These are phyloP conservation scores for Prionailurus viverrinus DNA, from an alignment of 2,113 vertebrate genomes.

Conservation along the genomic window DNA sequence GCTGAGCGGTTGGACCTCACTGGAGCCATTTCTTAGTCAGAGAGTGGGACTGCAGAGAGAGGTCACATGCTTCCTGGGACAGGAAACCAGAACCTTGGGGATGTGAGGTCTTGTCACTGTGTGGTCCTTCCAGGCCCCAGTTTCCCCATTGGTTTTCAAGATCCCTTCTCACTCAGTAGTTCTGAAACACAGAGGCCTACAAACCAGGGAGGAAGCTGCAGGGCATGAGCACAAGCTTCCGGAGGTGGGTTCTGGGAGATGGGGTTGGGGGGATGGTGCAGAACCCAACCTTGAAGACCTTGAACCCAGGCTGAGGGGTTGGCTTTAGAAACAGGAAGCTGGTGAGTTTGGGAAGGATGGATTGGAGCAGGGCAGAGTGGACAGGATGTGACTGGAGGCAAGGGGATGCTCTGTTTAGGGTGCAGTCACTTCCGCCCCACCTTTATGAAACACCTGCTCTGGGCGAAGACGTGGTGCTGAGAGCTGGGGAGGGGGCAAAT, in stretches of 20 bases:
- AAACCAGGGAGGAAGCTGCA: neutral
- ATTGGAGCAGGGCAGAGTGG: neutral
- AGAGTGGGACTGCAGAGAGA: neutral
- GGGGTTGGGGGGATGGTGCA: too few relatives aligned
- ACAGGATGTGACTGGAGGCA: neutral
- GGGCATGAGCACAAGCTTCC: neutral
- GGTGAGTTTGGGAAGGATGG: neutral
- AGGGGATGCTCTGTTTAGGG: neutral
- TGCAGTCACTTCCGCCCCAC: fast-evolving
- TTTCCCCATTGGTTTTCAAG: neutral
- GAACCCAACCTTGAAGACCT: neutral
- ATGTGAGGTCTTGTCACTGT: neutral
- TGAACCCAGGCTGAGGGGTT: neutral
- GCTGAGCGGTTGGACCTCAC: neutral
- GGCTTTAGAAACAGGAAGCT: neutral
- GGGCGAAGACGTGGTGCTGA: neutral
- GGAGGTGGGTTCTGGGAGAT: neutral
- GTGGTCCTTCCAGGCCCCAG: neutral
- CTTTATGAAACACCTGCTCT: neutral
- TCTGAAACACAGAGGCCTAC: neutral
- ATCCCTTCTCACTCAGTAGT: neutral
- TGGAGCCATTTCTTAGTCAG: neutral
- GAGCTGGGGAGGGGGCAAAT: neutral
- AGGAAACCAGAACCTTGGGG: neutral
- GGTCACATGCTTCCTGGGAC: neutral